A percentile compares a stretch with the other conserved stretches of the same genome.
phyloP scores from a whole-genome alignment of 2,797 vertebrate species.

The Saxicola maurus region DNA sequence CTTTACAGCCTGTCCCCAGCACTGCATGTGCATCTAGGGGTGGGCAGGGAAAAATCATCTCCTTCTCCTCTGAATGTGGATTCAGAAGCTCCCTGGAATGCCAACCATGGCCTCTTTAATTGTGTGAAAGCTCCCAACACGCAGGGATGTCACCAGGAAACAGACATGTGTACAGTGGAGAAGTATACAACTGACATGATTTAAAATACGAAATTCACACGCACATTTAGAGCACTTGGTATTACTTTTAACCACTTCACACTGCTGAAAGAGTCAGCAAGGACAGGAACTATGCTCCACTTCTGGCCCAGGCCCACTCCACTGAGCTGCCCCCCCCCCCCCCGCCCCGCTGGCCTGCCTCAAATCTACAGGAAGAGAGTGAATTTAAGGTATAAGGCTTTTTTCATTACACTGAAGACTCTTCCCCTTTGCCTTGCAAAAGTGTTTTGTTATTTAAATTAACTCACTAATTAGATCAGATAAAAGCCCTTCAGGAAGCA shows the following conservation, averaged over 20 bases:
- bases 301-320: not conserved
- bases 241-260: not conserved
- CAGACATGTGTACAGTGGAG: accelerated
- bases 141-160: accelerated
- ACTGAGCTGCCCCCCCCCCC: no score
- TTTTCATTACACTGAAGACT: not conserved
- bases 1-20: not conserved
- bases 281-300: not conserved
- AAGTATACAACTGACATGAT: accelerated
- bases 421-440: not conserved
- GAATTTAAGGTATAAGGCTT: not conserved
- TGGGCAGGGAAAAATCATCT: accelerated
- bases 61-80: not conserved
- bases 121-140: not conserved
- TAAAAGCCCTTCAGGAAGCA: not conserved
- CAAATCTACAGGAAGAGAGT: not conserved
- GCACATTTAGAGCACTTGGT: not conserved
- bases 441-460: not conserved
- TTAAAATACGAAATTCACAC: accelerated
- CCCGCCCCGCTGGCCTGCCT: not conserved
- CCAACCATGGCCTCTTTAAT: accelerated
- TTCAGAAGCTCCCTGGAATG: not conserved
- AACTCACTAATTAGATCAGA: not conserved
- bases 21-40: not conserved
- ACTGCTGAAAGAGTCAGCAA: not conserved